Evolutionary conservation across 2,113 vertebrate genomes (phyloP).

Genomic region (Diphyllodes magnificus): DNA sequence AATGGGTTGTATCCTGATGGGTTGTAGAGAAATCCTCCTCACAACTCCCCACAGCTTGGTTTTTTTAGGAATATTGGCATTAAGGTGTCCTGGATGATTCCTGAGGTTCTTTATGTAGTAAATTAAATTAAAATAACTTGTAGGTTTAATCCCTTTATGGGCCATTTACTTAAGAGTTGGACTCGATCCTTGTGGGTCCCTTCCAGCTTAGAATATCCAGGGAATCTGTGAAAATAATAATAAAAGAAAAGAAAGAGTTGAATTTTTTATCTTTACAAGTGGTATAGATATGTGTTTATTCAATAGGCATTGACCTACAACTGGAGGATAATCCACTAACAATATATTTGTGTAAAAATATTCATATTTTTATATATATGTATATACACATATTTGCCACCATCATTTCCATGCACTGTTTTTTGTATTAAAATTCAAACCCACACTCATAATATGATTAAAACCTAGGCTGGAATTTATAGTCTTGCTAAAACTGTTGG

Average conservation of each 20-base stretch:
- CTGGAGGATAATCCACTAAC: background rate
- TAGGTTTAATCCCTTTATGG: background rate
- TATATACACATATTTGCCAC: background rate
- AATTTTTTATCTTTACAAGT: background rate
- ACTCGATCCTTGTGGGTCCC: background rate
- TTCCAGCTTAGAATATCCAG: background rate
- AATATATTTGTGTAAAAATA: background rate
- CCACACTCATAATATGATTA: background rate
- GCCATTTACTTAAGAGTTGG: background rate
- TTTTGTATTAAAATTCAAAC: background rate
- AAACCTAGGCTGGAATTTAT: background rate
- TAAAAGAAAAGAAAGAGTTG: background rate
- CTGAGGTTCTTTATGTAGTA: background rate
- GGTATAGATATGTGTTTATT: background rate
- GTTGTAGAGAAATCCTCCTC: background rate
- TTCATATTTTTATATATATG: too few species aligned
- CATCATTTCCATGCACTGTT: background rate
- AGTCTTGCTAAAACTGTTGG: background rate
- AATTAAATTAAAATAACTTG: background rate
- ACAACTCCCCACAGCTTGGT: rapidly evolving
- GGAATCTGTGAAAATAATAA: background rate
- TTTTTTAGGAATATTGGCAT: background rate
- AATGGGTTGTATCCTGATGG: background rate
- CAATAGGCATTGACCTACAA: background rate
- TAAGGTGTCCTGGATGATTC: background rate